Conservation (phyloP, 1,140 invertebrate genomes). For the Dinoponera quadriceps region DNA sequence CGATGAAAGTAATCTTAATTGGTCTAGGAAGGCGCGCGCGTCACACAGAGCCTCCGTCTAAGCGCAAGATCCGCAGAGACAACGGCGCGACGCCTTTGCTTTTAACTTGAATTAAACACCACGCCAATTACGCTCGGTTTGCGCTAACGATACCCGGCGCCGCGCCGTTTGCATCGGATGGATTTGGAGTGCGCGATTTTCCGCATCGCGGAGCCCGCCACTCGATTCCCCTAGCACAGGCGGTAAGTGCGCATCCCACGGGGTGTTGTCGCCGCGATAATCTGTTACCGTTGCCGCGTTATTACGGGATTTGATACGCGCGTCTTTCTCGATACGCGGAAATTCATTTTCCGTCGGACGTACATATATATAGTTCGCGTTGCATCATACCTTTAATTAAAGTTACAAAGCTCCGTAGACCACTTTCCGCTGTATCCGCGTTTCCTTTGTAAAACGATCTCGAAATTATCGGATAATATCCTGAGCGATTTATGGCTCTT, state of each 20-base stretch:
- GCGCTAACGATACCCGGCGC: conserved; percentile 52
- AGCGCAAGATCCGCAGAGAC: conserved; percentile 48
- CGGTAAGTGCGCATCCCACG: not conserved
- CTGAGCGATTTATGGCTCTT: conserved; percentile 40
- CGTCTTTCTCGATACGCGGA: not conserved
- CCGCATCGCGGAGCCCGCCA: conserved; percentile 18
- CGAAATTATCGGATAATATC: conserved; percentile 19
- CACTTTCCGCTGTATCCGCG: not conserved
- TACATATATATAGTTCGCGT: no score
- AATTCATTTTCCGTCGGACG: not conserved
- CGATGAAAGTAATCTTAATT: conserved; percentile 79
- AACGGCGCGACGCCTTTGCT: conserved; percentile 34
- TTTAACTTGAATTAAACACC: conserved; percentile 59
- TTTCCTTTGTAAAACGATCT: not conserved
- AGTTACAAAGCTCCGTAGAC: not conserved
- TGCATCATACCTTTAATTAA: not conserved
- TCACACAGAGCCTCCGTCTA: conserved; percentile 2
- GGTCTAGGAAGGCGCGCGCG: conserved; percentile 69
- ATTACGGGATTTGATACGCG: not conserved
- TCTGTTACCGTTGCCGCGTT: not conserved
- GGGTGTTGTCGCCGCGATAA: not conserved
- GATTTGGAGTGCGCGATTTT: conserved; percentile 49
- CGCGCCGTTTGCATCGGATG: conserved; percentile 50
- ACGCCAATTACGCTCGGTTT: conserved; percentile 57
- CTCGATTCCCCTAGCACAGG: conserved; percentile 28